phyloP scores from a whole-genome alignment of 2,888 invertebrate species.

The Thymelicus lineola region DNA sequence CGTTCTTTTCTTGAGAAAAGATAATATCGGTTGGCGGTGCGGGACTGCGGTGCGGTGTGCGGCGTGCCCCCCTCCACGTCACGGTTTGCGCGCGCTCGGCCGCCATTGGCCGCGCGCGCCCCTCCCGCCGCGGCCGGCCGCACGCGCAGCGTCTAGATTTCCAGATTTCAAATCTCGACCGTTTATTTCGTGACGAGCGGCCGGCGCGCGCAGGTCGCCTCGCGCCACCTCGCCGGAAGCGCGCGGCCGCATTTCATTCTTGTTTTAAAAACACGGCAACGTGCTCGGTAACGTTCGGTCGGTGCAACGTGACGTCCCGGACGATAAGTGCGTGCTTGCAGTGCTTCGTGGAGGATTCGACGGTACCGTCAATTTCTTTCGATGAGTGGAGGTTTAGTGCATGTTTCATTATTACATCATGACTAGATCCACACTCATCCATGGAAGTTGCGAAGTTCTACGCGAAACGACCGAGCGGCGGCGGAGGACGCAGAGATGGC shows the following conservation, averaged over 20 bases:
- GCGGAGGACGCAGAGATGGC: constrained; percentile 55
- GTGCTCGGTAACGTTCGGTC: constrained; percentile 72
- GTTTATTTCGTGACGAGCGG: constrained; percentile 82
- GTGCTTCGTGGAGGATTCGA: constrained; percentile 65
- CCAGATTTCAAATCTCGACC: constrained; percentile 85
- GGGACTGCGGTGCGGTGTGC: constrained; percentile 46
- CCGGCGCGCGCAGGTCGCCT: constrained; percentile 66
- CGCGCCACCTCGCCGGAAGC: constrained; percentile 53
- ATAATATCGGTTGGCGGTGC: constrained; percentile 67
- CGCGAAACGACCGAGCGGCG: constrained; percentile 45
- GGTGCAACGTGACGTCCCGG: constrained; percentile 79
- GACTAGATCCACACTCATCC: constrained; percentile 94
- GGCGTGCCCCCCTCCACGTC: constrained; percentile 61
- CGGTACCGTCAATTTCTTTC: constrained; percentile 84
- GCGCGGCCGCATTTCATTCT: constrained; percentile 55
- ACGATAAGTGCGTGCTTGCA: constrained; percentile 76
- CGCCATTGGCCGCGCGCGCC: constrained; percentile 62
- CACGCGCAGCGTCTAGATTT: constrained; percentile 81
- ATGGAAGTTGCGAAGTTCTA: constrained; percentile 86
- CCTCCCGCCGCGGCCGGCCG: constrained; percentile 59
- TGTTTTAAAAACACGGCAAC: constrained; percentile 70
- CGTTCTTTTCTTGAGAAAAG: constrained; percentile 74
- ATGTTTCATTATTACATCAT: constrained; percentile 86
- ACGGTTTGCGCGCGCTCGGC: constrained; percentile 69
- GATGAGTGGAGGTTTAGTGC: constrained; percentile 91